These are phyloP conservation scores for Ceratosolen solmsi DNA, from an alignment of 1,140 invertebrate genomes.

Conservation along the genomic window DNA sequence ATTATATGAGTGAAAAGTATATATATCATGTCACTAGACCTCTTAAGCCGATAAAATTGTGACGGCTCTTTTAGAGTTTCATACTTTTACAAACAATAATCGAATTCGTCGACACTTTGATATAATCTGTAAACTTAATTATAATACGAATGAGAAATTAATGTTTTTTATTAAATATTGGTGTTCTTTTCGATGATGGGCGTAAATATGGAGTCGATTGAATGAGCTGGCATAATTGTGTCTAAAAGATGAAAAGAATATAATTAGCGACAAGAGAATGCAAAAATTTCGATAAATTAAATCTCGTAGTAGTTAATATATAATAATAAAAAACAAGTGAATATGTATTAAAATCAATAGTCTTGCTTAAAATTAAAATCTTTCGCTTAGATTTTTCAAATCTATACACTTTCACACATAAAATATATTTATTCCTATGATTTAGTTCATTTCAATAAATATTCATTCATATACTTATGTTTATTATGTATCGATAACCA, in stretches of 20 bases:
- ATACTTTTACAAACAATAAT: conserved; percentile 74
- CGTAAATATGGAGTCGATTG: conserved; percentile 8
- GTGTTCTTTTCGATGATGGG: conserved; percentile 35
- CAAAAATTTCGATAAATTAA: conserved; percentile 19
- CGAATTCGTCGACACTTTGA: conserved; percentile 65
- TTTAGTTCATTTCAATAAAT: too few relatives aligned
- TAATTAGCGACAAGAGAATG: background rate
- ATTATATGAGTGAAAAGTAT: conserved; percentile 52
- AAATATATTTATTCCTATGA: background rate
- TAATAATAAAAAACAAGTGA: conserved; percentile 36
- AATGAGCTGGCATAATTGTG: conserved; percentile 1
- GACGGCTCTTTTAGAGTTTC: conserved; percentile 67
- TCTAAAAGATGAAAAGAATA: background rate
- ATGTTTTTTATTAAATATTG: conserved; percentile 47
- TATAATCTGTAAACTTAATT: conserved; percentile 51
- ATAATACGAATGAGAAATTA: conserved; percentile 40
- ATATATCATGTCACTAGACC: conserved; percentile 64
- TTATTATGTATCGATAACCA: too few relatives aligned
- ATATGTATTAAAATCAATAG: conserved; percentile 28
- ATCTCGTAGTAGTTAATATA: conserved; percentile 24
- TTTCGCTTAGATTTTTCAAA: conserved; percentile 38
- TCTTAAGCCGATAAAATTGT: conserved; percentile 59
- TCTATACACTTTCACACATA: conserved; percentile 25
- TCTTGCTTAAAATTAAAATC: conserved; percentile 33
- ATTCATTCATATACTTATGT: too few relatives aligned